phyloP scores from a whole-genome alignment of 2,113 vertebrate genomes.

The Nyctereutes procyonoides region DNA sequence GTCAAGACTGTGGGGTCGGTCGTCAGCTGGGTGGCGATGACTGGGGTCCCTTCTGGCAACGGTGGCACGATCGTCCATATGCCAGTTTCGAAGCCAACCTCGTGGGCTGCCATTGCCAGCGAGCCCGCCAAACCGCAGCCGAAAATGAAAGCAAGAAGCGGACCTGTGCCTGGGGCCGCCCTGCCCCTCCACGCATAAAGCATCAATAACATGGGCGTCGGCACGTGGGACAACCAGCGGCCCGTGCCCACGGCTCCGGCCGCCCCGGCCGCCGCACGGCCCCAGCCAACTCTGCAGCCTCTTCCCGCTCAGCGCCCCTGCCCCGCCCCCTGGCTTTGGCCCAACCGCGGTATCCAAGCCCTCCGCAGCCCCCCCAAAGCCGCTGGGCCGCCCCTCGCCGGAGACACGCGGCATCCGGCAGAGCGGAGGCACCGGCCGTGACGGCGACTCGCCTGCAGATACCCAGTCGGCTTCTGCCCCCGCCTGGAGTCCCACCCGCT shows the following conservation, averaged over 20 bases:
- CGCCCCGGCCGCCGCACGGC: conserved; percentile 83
- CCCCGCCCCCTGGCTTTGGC: conserved; percentile 85
- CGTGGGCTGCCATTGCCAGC: conserved; percentile 97
- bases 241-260: conserved; percentile 92
- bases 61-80: conserved; percentile 91
- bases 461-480: conserved; percentile 84
- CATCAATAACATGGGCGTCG: conserved; percentile 96
- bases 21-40: conserved; percentile 92
- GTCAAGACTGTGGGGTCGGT: conserved; percentile 95
- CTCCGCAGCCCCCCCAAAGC: conserved; percentile 92
- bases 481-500: conserved; percentile 92
- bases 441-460: conserved; percentile 84
- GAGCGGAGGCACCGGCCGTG: conserved; percentile 86
- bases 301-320: conserved; percentile 89
- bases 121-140: conserved; percentile 96
- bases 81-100: conserved; percentile 94
- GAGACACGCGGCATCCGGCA: conserved; percentile 92
- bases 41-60: conserved; percentile 89
- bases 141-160: conserved; percentile 94
- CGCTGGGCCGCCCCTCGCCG: conserved; percentile 97
- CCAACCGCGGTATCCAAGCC: conserved; percentile 92
- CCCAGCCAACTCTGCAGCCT: conserved; percentile 90
- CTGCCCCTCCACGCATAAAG: conserved; percentile 96
- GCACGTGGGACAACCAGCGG: conserved; percentile 97
- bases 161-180: conserved; percentile 89